phyloP scores from a whole-genome alignment of 1,140 invertebrate species.

The Agrilus planipennis region DNA sequence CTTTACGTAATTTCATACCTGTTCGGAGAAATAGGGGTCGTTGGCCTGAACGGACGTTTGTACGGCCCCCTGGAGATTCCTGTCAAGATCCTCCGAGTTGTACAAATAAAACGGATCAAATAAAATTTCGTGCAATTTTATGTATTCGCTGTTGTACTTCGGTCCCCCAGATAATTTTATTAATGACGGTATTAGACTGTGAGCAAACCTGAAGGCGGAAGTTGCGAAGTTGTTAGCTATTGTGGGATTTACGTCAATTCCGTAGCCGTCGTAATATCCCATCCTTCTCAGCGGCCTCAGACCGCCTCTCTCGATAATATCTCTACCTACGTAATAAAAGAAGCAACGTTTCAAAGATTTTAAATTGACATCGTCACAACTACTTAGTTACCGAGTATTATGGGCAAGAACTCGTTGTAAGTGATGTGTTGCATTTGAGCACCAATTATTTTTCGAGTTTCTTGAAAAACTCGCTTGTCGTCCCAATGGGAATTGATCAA shows the following conservation, averaged over 20 bases:
- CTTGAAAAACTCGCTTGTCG: constrained; percentile 80
- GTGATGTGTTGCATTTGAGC: constrained; percentile 79
- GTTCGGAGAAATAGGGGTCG: constrained; percentile 53
- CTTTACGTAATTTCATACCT: too few relatives aligned
- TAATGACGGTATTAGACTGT: constrained; percentile 64
- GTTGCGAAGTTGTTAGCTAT: constrained; percentile 87
- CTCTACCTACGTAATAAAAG: constrained; percentile 41
- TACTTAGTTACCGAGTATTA: constrained; percentile 52
- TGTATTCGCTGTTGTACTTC: constrained; percentile 48
- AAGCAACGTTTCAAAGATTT: background rate
- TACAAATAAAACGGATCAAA: constrained; percentile 77
- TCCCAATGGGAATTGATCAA: constrained; percentile 76
- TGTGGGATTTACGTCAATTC: constrained; percentile 59
- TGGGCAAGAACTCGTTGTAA: constrained; percentile 79
- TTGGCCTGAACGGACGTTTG: constrained; percentile 53
- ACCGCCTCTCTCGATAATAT: constrained; percentile 60
- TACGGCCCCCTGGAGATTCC: constrained; percentile 48
- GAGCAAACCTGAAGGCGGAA: constrained; percentile 84
- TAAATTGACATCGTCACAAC: background rate
- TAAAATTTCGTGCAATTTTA: constrained; percentile 66
- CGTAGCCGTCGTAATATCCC: constrained; percentile 55
- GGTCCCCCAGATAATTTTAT: constrained; percentile 51
- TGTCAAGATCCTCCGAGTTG: constrained; percentile 42
- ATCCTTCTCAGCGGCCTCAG: constrained; percentile 44
- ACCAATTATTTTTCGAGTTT: constrained; percentile 68